These are phyloP conservation scores for Pycnomerus fuliginosus DNA, from an alignment of 2,888 invertebrate genomes.

Conservation along the genomic window DNA sequence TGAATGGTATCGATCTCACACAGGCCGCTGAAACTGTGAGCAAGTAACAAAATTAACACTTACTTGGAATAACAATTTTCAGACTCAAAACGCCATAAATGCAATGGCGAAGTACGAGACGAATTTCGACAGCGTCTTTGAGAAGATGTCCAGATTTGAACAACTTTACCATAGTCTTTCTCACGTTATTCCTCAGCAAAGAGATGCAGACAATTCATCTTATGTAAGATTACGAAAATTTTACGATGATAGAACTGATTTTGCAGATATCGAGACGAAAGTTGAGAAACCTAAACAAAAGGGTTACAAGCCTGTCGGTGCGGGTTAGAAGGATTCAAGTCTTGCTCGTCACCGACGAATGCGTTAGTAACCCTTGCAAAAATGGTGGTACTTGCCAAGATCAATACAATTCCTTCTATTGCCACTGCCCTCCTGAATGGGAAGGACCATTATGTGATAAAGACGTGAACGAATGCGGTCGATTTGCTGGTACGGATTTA, in stretches of 20 bases:
- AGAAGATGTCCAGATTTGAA: conserved; percentile 36
- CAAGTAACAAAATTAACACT: no score
- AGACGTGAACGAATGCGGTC: conserved; percentile 87
- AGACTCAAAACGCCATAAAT: conserved; percentile 42
- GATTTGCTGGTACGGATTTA: conserved; percentile 77
- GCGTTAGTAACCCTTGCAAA: conserved; percentile 72
- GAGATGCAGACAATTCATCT: no score
- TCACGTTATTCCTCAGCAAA: no score
- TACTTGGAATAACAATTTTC: not conserved
- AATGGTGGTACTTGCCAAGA: conserved; percentile 83
- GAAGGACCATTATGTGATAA: conserved; percentile 72
- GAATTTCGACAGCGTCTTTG: conserved; percentile 34
- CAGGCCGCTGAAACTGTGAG: conserved; percentile 54
- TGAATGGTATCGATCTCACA: conserved; percentile 70
- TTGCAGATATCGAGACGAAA: no score
- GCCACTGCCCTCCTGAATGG: conserved; percentile 75
- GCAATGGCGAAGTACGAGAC: conserved; percentile 44
- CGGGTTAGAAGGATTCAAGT: conserved; percentile 49
- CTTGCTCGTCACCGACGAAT: conserved; percentile 61
- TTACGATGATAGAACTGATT: no score
- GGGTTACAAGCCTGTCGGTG: conserved; percentile 52
- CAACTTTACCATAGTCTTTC: no score
- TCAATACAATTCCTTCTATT: conserved; percentile 68
- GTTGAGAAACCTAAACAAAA: conserved; percentile 37
- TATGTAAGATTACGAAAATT: no score